A percentile compares a stretch with the other conserved stretches of the same genome.
phyloP scores from a whole-genome alignment of 1,140 invertebrate genomes.

The Neuroterus valhalla region DNA sequence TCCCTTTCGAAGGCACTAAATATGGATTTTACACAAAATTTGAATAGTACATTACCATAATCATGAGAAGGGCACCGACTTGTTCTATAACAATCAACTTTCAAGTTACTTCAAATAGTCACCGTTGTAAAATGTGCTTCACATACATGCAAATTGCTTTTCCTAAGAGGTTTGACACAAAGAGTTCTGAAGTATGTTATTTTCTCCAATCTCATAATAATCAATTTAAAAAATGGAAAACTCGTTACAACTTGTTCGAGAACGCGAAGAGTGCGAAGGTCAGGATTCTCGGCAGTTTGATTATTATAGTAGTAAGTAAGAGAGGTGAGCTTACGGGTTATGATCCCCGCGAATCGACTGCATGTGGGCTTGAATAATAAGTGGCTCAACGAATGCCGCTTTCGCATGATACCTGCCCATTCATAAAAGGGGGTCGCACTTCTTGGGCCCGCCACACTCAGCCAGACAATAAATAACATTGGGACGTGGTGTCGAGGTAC shows the following conservation, averaged over 20 bases:
- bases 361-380: slow-evolving; percentile 27
- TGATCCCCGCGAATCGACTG: slow-evolving; percentile 22
- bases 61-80: too few species aligned
- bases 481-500: slow-evolving; percentile 44
- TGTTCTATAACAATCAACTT: too few species aligned
- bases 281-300: slow-evolving; percentile 5
- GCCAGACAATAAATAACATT: slow-evolving; percentile 64
- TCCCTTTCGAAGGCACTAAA: too few species aligned
- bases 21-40: too few species aligned
- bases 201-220: neutral
- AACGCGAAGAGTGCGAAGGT: slow-evolving; percentile 17
- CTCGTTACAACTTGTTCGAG: slow-evolving; percentile 2
- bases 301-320: slow-evolving; percentile 26
- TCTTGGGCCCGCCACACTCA: slow-evolving; percentile 40
- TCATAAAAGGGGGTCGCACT: slow-evolving; percentile 48
- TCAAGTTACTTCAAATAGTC: too few species aligned
- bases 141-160: too few species aligned
- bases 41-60: too few species aligned
- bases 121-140: too few species aligned
- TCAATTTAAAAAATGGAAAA: neutral
- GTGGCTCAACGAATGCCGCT: slow-evolving; percentile 56
- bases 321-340: slow-evolving; percentile 22
- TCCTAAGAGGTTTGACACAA: too few species aligned
- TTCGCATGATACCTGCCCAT: slow-evolving; percentile 60
- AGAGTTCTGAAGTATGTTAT: too few species aligned